Base-by-base conservation (phyloP, 1,140 invertebrate genomes). In the Cydia amplana region DNA sequence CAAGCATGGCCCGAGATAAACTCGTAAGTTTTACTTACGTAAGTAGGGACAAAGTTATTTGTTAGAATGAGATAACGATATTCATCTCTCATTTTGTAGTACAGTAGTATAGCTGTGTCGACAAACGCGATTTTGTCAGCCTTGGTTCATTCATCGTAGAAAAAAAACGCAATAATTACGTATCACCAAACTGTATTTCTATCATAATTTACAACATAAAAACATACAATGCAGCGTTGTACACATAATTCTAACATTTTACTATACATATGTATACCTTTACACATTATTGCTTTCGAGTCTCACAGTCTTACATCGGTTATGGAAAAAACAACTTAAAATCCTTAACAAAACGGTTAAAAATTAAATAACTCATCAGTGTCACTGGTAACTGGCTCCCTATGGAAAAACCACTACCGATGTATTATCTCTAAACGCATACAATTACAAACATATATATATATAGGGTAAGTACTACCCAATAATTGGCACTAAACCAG, bases 131-230 rank as follows among this genome's bases (percentile, higher is more conserved):
- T 25, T 25, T 25, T 25, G 1, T 25, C 25, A 40, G 16, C 14
- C 10, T 12, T 36, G 43, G 14, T 14, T 14, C 43, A 43, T 43
- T 43, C 43, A 2, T 14, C 43, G 43, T 46, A 46, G 43, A 46
- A 46, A 5, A 65, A 43, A 74, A 78, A 77, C 70, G 60, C 76
- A 76, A 75, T 28, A 73, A 51, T 51, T 79, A 82, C 76, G 78
- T 82, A 79, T 81, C 80, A 81, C 78, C 80, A 81, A 79, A 75
- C 55, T 78, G 74, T 81, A 81, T 79, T 81, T 75, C 76, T 81
- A 81, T 81, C 70, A 79, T 81, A 81, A 81, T 75, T 81, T 81
- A 81, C 80, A 81, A 79, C 76, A 81, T 79, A 78, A 72, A 75
- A 79, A 79, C 74, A 79, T 77, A 77, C 74, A 77, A 72, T 77